Percentiles rank a stretch among this genome's conserved stretches.
Evolutionary conservation across 2,797 vertebrate species (phyloP).

Genomic region (Perodicticus potto): DNA sequence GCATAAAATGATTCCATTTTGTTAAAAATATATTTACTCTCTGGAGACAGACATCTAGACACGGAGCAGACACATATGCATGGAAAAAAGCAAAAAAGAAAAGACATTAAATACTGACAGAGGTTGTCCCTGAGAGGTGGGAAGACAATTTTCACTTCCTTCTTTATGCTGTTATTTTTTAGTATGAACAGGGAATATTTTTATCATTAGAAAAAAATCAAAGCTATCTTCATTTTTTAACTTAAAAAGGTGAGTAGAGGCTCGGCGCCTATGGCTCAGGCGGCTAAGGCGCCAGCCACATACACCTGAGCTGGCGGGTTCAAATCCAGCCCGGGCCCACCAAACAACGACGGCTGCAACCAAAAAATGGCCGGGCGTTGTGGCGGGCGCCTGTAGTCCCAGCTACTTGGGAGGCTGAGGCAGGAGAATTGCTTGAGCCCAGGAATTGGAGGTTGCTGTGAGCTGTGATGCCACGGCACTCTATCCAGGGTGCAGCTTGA

Average conservation of each 20-base stretch:
- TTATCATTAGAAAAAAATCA: slow-evolving; percentile 67
- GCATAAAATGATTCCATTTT: neutral
- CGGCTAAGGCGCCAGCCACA: too few species aligned
- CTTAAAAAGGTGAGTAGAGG: neutral
- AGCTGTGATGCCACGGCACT: too few species aligned
- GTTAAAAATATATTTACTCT: slow-evolving; percentile 45
- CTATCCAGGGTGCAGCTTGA: too few species aligned
- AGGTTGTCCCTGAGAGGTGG: neutral
- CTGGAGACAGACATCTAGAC: slow-evolving; percentile 1
- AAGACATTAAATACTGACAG: neutral
- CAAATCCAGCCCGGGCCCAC: too few species aligned
- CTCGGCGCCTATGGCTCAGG: too few species aligned
- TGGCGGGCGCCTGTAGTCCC: too few species aligned
- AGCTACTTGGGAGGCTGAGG: too few species aligned
- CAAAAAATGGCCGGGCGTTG: too few species aligned
- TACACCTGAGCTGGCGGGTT: too few species aligned
- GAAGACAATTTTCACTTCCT: slow-evolving; percentile 48
- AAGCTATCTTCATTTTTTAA: slow-evolving; percentile 50
- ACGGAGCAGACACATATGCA: neutral
- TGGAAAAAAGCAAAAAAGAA: neutral
- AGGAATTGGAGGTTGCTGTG: too few species aligned
- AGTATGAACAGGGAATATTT: slow-evolving; percentile 9
- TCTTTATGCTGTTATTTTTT: slow-evolving; percentile 30
- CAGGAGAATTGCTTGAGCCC: too few species aligned
- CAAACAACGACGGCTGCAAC: too few species aligned